phyloP scores from a whole-genome alignment of 2,888 invertebrate species.

The Pycnomerus fuliginosus region DNA sequence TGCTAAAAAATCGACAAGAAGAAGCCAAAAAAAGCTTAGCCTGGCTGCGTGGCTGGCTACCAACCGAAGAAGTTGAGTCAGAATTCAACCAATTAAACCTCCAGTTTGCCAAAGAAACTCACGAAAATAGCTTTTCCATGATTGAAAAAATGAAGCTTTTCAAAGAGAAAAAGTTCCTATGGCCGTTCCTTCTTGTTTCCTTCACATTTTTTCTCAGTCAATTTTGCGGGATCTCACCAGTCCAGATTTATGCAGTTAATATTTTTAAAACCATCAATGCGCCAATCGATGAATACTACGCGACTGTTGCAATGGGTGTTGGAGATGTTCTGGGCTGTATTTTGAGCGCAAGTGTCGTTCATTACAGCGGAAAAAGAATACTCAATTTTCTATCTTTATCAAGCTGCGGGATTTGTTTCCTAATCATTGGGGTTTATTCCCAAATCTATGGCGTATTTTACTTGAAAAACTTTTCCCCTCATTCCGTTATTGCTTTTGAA shows the following conservation, averaged over 20 bases:
- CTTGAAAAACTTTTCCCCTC: slow-evolving; percentile 33
- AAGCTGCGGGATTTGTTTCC: slow-evolving; percentile 66
- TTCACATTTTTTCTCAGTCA: slow-evolving; percentile 72
- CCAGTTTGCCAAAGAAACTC: slow-evolving; percentile 9
- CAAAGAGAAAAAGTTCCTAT: slow-evolving; percentile 62
- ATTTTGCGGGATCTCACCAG: slow-evolving; percentile 73
- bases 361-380: slow-evolving; percentile 71
- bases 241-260: slow-evolving; percentile 72
- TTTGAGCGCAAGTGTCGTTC: slow-evolving; percentile 66
- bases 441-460: no score
- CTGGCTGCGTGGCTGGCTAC: slow-evolving; percentile 53
- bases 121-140: slow-evolving; percentile 10
- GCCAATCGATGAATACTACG: slow-evolving; percentile 74
- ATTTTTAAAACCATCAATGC: slow-evolving; percentile 71
- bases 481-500: background rate
- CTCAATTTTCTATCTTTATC: slow-evolving; percentile 67
- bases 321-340: slow-evolving; percentile 69
- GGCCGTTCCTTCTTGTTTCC: slow-evolving; percentile 67
- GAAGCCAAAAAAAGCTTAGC: slow-evolving; percentile 68
- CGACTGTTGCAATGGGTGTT: slow-evolving; percentile 70
- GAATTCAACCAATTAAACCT: slow-evolving; percentile 54
- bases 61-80: slow-evolving; percentile 57
- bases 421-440: slow-evolving; percentile 61
- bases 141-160: slow-evolving; percentile 48
- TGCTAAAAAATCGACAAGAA: slow-evolving; percentile 62